Percentiles rank a stretch among this genome's conserved stretches.
Conservation (phyloP, 2,888 invertebrate species). For the Calephelis perditalis region DNA sequence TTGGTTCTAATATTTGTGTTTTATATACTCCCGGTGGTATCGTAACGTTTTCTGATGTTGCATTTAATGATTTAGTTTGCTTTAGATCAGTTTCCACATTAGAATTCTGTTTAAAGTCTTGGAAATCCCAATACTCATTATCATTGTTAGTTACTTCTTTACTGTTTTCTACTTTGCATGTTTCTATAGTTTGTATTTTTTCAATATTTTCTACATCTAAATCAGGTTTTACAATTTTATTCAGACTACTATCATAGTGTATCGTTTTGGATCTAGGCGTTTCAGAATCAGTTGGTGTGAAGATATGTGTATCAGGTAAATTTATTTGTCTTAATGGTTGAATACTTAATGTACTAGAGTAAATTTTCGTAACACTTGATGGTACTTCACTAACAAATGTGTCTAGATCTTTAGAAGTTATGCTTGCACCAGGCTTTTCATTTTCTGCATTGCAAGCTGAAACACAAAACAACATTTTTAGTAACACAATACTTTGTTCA, state of each 20-base stretch:
- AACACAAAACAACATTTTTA: conserved; percentile 32
- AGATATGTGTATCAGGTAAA: conserved; percentile 72
- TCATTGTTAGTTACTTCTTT: conserved; percentile 35
- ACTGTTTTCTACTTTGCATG: conserved; percentile 27
- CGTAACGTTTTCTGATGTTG: conserved; percentile 24
- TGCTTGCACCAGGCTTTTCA: conserved; percentile 39
- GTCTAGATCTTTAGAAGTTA: conserved; percentile 50
- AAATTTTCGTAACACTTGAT: conserved; percentile 55
- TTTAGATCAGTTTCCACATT: conserved; percentile 19
- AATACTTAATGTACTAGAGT: conserved; percentile 56
- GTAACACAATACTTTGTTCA: no score
- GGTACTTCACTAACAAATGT: conserved; percentile 51
- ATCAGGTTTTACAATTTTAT: conserved; percentile 46
- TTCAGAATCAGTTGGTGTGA: conserved; percentile 72
- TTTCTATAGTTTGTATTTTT: conserved; percentile 27
- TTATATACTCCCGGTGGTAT: conserved; percentile 41
- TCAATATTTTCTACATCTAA: conserved; percentile 32
- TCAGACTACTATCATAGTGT: conserved; percentile 56
- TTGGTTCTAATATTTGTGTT: conserved; percentile 61
- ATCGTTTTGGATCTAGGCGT: conserved; percentile 72
- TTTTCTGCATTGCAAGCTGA: conserved; percentile 62
- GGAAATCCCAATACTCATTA: conserved; percentile 65
- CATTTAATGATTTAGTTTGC: conserved; percentile 17
- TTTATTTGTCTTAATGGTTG: conserved; percentile 68
- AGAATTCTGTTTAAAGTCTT: conserved; percentile 52